Base-by-base conservation (phyloP, 2,113 vertebrate genomes). In the Salvator merianae region DNA sequence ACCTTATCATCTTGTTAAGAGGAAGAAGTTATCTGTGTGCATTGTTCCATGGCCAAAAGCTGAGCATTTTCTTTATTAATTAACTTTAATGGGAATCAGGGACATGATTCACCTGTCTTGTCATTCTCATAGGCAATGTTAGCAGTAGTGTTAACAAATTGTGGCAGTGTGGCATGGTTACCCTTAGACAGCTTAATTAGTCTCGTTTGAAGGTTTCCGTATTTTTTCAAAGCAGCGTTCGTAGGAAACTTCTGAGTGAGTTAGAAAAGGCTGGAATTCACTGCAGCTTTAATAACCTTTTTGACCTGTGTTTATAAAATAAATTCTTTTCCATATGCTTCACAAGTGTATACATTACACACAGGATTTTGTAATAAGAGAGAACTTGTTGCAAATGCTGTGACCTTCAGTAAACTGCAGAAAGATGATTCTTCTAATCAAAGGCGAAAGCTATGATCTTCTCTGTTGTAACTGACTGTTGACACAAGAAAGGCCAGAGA, bases 401-500 rank as follows among this genome's bases (percentile, higher is more conserved):
- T 97, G 96, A 97, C 96, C 96, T 97, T 97, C 96, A 96, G 95
- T 96, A 95, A 96, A 96, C 95, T 96, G 93, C 93, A 93, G 92
- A 95, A 95, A 95, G 95, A 94, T 95, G 95, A 94, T 93, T 95
- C 94, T 95, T 96, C 96, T 97, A 96, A 97, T 97, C 96, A 96
- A 95, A 96, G 95, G 95, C 94, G 95, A 96, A 96, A 96, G 95
- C 95, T 94, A 93, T 94, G 95, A 93, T 96, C 96, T 96, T 96
- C 95, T 95, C 92, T 95, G 94, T 96, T 95, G 95, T 95, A 96
- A 94, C 96, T 96, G 94, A 92, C 92, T 97, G 95, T 97, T 97
- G 96, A 97, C 96, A 96, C 93, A 97, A 96, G 96, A 97, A 97
- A 97, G 96, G 96, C 96, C 96, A 96, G 95, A 95, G 93, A 95